Percentiles rank a stretch among this genome's conserved stretches.
Evolutionary conservation across 2,888 invertebrate species (phyloP).

Genomic region (Andrena fulva): DNA sequence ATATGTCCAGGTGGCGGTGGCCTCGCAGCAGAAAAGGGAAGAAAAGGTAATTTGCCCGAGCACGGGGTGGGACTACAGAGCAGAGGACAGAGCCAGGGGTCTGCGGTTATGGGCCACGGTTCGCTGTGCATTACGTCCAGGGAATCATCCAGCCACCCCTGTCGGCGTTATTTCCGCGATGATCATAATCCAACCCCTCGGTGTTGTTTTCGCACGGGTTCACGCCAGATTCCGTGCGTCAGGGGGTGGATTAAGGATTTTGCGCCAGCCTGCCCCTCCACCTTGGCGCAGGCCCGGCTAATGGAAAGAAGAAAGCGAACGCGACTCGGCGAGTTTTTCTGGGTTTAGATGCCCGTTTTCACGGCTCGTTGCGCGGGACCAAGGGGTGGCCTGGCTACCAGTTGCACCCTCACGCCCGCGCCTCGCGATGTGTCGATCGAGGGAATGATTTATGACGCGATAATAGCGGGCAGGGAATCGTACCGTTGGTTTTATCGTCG

Average conservation of each 20-base stretch:
- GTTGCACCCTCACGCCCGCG: neutral
- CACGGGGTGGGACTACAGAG: slow-evolving; percentile 10
- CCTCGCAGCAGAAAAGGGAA: slow-evolving; percentile 20
- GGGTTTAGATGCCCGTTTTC: slow-evolving; percentile 57
- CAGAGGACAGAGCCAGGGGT: slow-evolving; percentile 38
- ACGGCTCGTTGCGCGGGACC: slow-evolving; percentile 58
- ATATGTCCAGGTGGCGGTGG: neutral
- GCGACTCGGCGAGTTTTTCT: slow-evolving; percentile 59
- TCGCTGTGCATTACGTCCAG: slow-evolving; percentile 56
- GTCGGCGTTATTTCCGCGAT: slow-evolving; percentile 55
- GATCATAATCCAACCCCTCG: slow-evolving; percentile 58
- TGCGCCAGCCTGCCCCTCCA: slow-evolving; percentile 13
- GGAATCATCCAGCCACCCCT: slow-evolving; percentile 22
- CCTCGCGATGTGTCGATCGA: slow-evolving; percentile 40
- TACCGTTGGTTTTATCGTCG: slow-evolving; percentile 41
- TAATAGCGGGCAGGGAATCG: slow-evolving; percentile 53
- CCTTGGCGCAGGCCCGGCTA: slow-evolving; percentile 17
- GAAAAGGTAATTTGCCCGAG: slow-evolving; percentile 58
- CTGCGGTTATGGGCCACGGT: slow-evolving; percentile 54
- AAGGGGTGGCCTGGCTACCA: slow-evolving; percentile 23
- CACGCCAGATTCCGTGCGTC: slow-evolving; percentile 59
- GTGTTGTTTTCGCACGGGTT: slow-evolving; percentile 55
- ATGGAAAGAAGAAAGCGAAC: slow-evolving; percentile 54
- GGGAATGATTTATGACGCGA: slow-evolving; percentile 51
- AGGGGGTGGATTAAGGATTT: slow-evolving; percentile 60